Conservation (phyloP, 2,888 invertebrate genomes). For the Dolomedes plantarius region DNA sequence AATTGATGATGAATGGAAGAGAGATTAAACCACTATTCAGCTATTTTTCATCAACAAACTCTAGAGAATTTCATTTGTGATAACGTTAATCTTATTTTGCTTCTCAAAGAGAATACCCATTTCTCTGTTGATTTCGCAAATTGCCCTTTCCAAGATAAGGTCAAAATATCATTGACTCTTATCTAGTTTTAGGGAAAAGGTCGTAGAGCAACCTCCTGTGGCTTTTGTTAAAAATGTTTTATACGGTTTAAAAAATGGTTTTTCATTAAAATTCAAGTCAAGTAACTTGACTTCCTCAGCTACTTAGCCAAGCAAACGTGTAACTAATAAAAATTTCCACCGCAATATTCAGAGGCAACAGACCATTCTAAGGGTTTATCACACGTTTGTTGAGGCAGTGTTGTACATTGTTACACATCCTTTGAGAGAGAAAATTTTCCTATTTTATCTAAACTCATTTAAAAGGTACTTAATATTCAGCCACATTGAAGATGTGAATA, state of each 20-base stretch:
- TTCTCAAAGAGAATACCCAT: too few species aligned
- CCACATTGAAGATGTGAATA: constrained; percentile 37
- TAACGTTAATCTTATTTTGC: too few species aligned
- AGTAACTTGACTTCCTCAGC: neutral
- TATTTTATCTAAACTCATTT: too few species aligned
- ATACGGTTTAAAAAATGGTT: neutral
- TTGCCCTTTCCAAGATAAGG: too few species aligned
- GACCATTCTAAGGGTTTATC: constrained; percentile 31
- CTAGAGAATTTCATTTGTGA: too few species aligned
- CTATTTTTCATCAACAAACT: too few species aligned
- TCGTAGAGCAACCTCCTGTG: neutral
- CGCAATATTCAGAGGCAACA: constrained; percentile 19
- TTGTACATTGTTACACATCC: constrained; percentile 38
- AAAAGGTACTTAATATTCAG: constrained; percentile 21
- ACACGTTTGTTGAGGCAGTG: constrained; percentile 21
- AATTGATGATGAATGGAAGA: too few species aligned
- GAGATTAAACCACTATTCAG: too few species aligned
- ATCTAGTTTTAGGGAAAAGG: neutral
- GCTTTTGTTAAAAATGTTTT: neutral
- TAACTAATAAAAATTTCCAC: constrained; percentile 26
- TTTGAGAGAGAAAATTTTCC: too few species aligned
- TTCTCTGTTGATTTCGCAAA: too few species aligned
- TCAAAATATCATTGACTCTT: neutral
- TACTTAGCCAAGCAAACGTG: neutral
- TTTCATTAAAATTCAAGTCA: constrained; percentile 33